A percentile compares a stretch with the other conserved stretches of the same genome.
phyloP scores from a whole-genome alignment of 2,888 invertebrate genomes.

The Liopterus haemorrhoidalis region DNA sequence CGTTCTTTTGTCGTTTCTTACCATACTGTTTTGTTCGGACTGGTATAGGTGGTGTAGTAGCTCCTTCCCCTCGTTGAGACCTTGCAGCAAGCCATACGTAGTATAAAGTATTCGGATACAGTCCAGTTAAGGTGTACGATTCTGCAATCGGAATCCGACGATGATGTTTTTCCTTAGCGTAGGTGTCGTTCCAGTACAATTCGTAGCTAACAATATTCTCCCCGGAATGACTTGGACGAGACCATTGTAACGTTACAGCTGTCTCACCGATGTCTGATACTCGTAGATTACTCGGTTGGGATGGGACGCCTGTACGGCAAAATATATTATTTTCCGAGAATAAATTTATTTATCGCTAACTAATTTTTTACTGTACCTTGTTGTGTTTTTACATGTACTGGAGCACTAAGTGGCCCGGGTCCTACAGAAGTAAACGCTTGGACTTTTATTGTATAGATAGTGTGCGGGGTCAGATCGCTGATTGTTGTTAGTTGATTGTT shows the following conservation, averaged over 20 bases:
- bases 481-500: conserved; percentile 89
- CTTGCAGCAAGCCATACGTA: conserved; percentile 95
- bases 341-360: neutral
- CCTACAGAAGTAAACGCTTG: conserved; percentile 93
- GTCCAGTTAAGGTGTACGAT: conserved; percentile 78
- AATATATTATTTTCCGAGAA: neutral
- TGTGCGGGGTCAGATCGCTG: conserved; percentile 83
- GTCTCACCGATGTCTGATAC: conserved; percentile 85
- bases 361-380: conserved; percentile 60
- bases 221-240: conserved; percentile 82
- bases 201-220: conserved; percentile 94
- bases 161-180: conserved; percentile 82
- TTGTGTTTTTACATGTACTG: conserved; percentile 97
- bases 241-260: conserved; percentile 87
- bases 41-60: conserved; percentile 88
- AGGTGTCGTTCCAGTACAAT: conserved; percentile 95
- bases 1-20: conserved; percentile 55
- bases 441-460: conserved; percentile 90
- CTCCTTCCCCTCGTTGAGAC: conserved; percentile 89
- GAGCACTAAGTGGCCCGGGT: conserved; percentile 87
- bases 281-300: conserved; percentile 86
- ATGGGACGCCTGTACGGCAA: conserved; percentile 73
- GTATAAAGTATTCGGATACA: conserved; percentile 94
- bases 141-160: conserved; percentile 77
- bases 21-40: conserved; percentile 96